A percentile compares a stretch with the other conserved stretches of the same genome.
These are phyloP conservation scores for Ditylenchus dipsaci DNA, from an alignment of 1,140 invertebrate genomes.

Conservation along the genomic window DNA sequence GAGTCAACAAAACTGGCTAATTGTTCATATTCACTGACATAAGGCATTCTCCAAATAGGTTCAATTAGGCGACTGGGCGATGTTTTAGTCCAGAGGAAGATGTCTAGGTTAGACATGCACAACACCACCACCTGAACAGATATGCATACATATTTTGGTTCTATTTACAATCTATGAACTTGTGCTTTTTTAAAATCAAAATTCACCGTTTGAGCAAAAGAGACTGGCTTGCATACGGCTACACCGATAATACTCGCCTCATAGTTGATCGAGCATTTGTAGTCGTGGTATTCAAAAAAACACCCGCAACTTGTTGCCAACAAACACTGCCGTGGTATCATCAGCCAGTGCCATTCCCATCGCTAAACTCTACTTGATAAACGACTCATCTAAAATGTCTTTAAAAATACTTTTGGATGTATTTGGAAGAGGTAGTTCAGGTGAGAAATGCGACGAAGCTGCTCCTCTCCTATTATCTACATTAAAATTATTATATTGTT, in stretches of 20 bases:
- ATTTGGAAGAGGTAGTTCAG: too few species aligned
- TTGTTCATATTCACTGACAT: background rate
- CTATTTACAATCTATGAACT: too few species aligned
- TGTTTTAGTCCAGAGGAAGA: background rate
- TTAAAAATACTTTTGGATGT: too few species aligned
- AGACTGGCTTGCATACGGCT: background rate
- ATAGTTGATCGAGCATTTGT: background rate
- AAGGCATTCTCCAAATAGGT: too few species aligned
- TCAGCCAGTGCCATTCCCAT: background rate
- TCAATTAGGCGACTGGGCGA: too few species aligned
- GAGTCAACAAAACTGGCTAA: background rate
- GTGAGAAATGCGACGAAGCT: too few species aligned
- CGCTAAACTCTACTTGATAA: too few species aligned
- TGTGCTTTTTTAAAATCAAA: too few species aligned
- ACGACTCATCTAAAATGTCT: too few species aligned
- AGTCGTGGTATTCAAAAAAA: background rate
- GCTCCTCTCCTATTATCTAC: too few species aligned
- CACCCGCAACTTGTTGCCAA: background rate
- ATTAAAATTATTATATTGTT: background rate
- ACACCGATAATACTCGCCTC: background rate
- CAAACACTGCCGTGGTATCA: background rate
- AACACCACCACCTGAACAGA: background rate
- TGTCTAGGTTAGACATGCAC: background rate
- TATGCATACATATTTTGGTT: too few species aligned
- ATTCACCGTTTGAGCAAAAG: background rate